These are phyloP conservation scores for Sylvietta virens DNA, from an alignment of 2,113 vertebrate genomes.

Conservation along the genomic window DNA sequence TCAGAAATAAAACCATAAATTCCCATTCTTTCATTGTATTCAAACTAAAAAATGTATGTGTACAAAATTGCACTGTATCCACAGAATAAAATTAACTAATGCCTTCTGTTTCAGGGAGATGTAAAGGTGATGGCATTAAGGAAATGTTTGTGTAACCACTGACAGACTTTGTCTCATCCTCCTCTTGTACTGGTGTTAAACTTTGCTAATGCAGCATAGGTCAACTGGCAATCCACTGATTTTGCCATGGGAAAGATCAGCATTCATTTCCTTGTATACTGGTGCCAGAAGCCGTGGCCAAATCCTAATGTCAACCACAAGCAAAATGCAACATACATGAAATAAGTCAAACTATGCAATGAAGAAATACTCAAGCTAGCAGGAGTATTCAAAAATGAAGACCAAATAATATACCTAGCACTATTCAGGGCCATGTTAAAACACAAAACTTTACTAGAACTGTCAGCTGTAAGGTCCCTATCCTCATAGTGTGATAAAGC, in stretches of 20 bases:
- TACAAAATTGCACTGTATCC: background rate
- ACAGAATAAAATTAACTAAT: background rate
- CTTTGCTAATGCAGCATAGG: background rate
- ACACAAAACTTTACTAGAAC: background rate
- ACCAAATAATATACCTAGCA: background rate
- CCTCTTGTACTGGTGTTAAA: background rate
- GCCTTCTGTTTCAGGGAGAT: background rate
- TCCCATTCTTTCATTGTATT: background rate
- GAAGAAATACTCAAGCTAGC: background rate
- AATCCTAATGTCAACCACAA: background rate
- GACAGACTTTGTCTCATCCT: background rate
- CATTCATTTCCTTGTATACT: background rate
- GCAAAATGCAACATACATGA: background rate
- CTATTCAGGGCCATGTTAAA: background rate
- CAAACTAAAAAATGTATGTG: background rate
- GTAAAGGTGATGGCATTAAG: background rate
- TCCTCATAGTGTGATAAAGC: background rate
- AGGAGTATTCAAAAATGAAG: background rate
- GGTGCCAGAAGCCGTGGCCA: background rate
- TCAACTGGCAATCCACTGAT: background rate
- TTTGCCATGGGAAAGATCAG: background rate
- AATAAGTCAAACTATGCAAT: background rate
- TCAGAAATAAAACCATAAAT: background rate
- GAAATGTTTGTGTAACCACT: background rate
- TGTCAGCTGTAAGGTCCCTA: background rate